Evolutionary conservation across 2,888 invertebrate genomes (phyloP).

Genomic region (Vanessa cardui): DNA sequence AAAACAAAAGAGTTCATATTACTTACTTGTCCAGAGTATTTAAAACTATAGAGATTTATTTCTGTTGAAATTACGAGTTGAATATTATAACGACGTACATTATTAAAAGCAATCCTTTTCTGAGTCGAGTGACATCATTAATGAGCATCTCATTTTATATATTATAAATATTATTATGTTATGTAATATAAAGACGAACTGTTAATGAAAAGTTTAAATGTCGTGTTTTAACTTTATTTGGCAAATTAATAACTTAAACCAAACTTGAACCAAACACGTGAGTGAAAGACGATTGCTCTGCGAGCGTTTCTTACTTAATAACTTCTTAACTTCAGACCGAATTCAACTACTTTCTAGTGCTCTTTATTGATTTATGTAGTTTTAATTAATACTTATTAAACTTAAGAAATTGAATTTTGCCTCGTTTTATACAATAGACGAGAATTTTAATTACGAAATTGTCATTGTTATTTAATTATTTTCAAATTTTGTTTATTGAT

Average conservation of each 20-base stretch:
- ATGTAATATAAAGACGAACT: too few species aligned
- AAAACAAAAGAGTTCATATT: too few species aligned
- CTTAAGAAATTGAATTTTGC: constrained; percentile 2
- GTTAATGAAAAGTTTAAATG: constrained; percentile 72
- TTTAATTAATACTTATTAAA: constrained; percentile 25
- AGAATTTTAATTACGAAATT: too few species aligned
- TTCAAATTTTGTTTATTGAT: too few species aligned
- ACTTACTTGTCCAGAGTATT: too few species aligned
- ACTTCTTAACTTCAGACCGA: constrained; percentile 35
- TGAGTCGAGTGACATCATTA: neutral
- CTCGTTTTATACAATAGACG: neutral
- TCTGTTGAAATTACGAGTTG: too few species aligned
- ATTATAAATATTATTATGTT: constrained; percentile 77
- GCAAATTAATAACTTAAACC: constrained; percentile 77
- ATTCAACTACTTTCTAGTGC: constrained; percentile 30
- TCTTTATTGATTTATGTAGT: constrained; percentile 35
- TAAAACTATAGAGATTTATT: too few species aligned
- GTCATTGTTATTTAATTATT: too few species aligned
- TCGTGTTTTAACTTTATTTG: constrained; percentile 77
- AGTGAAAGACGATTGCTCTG: constrained; percentile 71
- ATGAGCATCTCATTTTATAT: constrained; percentile 50
- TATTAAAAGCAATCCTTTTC: too few species aligned
- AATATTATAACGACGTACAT: too few species aligned
- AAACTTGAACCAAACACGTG: constrained; percentile 74
- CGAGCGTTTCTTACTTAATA: constrained; percentile 62